Evolutionary conservation across 2,888 invertebrate species (phyloP).

Genomic region (Stenichneumon culpator): DNA sequence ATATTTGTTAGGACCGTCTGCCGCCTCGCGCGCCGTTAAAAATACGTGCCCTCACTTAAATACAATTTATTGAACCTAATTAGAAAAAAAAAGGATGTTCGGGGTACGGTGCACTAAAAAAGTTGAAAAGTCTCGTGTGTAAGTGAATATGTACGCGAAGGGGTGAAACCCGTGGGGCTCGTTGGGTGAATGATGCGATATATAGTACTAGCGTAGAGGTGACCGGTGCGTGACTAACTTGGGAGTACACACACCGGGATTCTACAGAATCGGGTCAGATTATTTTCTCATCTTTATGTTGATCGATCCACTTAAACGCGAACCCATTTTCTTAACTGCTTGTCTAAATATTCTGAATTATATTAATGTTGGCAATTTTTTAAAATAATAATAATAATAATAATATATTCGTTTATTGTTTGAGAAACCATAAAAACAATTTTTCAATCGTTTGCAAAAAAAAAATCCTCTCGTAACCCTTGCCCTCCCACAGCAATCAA

Average conservation of each 20-base stretch:
- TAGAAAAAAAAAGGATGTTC: background rate
- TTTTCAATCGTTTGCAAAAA: too few relatives aligned
- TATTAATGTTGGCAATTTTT: constrained; percentile 15
- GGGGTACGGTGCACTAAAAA: background rate
- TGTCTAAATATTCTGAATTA: background rate
- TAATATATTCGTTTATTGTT: too few relatives aligned
- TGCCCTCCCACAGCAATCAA: background rate
- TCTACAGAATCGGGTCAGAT: constrained; percentile 76
- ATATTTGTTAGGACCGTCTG: background rate
- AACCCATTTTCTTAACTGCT: constrained; percentile 57
- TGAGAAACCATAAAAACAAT: too few relatives aligned
- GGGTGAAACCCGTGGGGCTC: constrained; percentile 29
- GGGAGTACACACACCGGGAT: constrained; percentile 70
- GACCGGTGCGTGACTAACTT: constrained; percentile 76
- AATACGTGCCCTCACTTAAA: background rate
- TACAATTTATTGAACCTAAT: constrained; percentile 7
- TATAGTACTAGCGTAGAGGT: constrained; percentile 39
- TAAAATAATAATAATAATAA: background rate
- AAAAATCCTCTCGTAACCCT: too few relatives aligned
- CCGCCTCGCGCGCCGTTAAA: background rate
- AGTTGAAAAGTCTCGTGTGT: constrained; percentile 37
- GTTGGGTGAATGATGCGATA: constrained; percentile 35
- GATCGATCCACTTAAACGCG: constrained; percentile 61
- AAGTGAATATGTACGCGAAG: constrained; percentile 39
- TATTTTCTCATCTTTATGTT: constrained; percentile 66